phyloP scores from a whole-genome alignment of 2,888 invertebrate genomes.

The Scaptomyza polygonia region DNA sequence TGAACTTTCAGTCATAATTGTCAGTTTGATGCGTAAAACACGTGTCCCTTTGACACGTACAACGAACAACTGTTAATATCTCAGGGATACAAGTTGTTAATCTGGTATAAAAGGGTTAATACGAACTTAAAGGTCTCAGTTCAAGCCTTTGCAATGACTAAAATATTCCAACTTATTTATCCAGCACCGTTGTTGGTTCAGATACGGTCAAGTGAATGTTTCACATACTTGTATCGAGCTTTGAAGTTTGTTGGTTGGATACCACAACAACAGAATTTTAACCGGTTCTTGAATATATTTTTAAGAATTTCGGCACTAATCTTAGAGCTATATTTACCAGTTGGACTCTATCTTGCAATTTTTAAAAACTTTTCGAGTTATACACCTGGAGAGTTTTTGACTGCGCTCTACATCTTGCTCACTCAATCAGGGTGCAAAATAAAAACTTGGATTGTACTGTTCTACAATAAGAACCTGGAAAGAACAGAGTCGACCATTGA shows the following conservation, averaged over 20 bases:
- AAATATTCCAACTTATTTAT: constrained; percentile 30
- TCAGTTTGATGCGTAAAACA: neutral
- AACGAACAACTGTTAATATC: neutral
- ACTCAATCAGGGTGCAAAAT: constrained; percentile 34
- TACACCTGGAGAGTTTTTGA: constrained; percentile 39
- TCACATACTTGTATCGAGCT: constrained; percentile 27
- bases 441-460: constrained; percentile 23
- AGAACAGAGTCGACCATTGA: constrained; percentile 28
- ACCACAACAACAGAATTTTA: constrained; percentile 30
- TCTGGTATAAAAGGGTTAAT: neutral
- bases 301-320: constrained; percentile 31
- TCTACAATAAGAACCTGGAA: constrained; percentile 17
- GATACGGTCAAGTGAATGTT: constrained; percentile 39
- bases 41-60: neutral
- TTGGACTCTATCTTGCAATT: constrained; percentile 23
- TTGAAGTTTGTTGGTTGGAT: constrained; percentile 46
- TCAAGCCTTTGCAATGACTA: neutral
- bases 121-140: neutral
- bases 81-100: neutral
- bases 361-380: constrained; percentile 42
- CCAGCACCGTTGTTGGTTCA: constrained; percentile 25
- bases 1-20: neutral
- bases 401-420: constrained; percentile 34
- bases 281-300: constrained; percentile 37
- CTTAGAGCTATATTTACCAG: constrained; percentile 34